phyloP scores from a whole-genome alignment of 1,140 invertebrate genomes.

The Drosophila takahashii region DNA sequence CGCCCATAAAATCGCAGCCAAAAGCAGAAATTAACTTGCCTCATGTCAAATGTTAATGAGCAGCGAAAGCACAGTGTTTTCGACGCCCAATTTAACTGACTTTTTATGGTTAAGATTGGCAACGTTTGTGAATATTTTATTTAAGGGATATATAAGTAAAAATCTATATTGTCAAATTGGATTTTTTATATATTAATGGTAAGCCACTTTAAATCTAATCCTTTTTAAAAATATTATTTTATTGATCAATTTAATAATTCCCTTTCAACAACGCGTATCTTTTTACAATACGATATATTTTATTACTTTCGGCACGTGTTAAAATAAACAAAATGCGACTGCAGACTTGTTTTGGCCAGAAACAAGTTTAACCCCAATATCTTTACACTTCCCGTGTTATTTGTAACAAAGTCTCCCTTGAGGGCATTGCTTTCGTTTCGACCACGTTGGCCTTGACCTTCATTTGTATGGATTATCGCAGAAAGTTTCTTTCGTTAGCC shows the following conservation, averaged over 20 bases:
- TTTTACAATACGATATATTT: background rate
- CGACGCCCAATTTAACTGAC: background rate
- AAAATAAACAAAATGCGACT: background rate
- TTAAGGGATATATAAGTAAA: background rate
- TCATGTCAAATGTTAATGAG: constrained; percentile 63
- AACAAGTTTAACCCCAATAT: constrained; percentile 10
- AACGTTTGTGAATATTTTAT: background rate
- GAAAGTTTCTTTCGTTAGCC: constrained; percentile 15
- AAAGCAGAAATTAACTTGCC: constrained; percentile 48
- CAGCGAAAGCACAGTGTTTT: constrained; percentile 31
- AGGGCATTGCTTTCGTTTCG: background rate
- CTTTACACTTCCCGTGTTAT: constrained; percentile 8
- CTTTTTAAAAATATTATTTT: background rate
- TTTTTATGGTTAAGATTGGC: background rate
- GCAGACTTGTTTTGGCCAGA: constrained; percentile 7
- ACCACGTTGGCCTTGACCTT: constrained; percentile 19
- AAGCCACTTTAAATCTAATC: no score
- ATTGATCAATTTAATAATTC: background rate
- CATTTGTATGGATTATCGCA: background rate
- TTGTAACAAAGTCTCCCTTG: constrained; percentile 4
- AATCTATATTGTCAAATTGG: background rate
- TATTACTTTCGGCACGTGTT: background rate
- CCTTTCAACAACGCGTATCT: background rate
- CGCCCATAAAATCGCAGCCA: constrained; percentile 43
- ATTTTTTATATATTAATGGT: no score